Conservation (phyloP, 2,113 vertebrate species). For the Cyanistes caeruleus region DNA sequence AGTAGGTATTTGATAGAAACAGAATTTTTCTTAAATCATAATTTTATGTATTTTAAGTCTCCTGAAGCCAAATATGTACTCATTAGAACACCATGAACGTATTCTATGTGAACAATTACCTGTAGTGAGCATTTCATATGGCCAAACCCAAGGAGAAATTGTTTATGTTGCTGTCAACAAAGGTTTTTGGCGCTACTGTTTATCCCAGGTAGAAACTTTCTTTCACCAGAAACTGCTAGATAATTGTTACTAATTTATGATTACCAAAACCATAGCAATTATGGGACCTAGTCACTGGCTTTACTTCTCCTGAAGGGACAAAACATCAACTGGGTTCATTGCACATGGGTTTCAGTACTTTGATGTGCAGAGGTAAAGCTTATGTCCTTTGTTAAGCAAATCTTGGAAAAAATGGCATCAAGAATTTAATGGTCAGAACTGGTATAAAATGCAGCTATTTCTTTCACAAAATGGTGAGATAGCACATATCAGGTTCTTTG, state of each 20-base stretch:
- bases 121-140: not conserved
- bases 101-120: not conserved
- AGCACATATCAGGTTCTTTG: not conserved
- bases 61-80: not conserved
- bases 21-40: not conserved
- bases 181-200: not conserved
- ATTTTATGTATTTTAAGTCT: not conserved
- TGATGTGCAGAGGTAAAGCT: not conserved
- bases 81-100: not conserved
- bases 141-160: not conserved
- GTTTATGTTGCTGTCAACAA: not conserved
- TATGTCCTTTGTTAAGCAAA: not conserved
- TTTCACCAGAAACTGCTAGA: not conserved
- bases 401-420: not conserved
- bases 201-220: not conserved
- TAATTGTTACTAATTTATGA: not conserved
- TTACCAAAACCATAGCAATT: not conserved
- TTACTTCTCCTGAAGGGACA: not conserved
- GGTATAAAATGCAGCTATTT: not conserved
- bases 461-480: not conserved
- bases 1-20: not conserved
- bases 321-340: not conserved
- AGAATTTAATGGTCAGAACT: not conserved
- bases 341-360: not conserved
- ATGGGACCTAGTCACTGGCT: not conserved